A percentile compares a stretch with the other conserved stretches of the same genome.
phyloP scores from a whole-genome alignment of 2,797 vertebrate genomes.

The Cynodonichthys magdalenae region DNA sequence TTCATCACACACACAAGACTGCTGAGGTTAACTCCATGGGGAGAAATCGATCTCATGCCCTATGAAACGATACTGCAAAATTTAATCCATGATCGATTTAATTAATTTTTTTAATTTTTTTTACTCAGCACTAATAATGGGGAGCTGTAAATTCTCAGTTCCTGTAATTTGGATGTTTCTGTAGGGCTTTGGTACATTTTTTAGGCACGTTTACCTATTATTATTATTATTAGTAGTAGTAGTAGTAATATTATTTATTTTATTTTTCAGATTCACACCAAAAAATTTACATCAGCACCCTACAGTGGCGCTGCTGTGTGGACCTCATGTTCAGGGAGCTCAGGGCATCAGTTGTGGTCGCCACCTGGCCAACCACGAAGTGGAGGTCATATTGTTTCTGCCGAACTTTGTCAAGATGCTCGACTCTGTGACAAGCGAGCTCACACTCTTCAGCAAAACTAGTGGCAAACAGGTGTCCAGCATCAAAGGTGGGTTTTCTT shows the following conservation, averaged over 20 bases:
- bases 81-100: too few relatives aligned
- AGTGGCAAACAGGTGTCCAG: slow-evolving; percentile 93
- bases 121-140: too few relatives aligned
- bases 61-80: too few relatives aligned
- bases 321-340: slow-evolving; percentile 96
- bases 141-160: too few relatives aligned
- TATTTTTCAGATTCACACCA: slow-evolving; percentile 87
- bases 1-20: too few relatives aligned
- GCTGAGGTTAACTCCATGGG: too few relatives aligned
- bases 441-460: slow-evolving; percentile 92
- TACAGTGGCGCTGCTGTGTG: slow-evolving; percentile 92
- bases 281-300: slow-evolving; percentile 98
- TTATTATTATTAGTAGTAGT: too few relatives aligned
- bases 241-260: too few relatives aligned
- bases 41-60: too few relatives aligned
- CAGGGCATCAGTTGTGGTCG: slow-evolving; percentile 97
- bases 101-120: too few relatives aligned
- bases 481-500: slow-evolving; percentile 86
- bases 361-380: slow-evolving; percentile 96
- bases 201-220: not conserved
- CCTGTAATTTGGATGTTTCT: too few relatives aligned
- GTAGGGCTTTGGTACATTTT: too few relatives aligned
- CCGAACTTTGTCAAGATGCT: slow-evolving; percentile 99
- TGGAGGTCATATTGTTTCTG: slow-evolving; percentile 93
- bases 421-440: slow-evolving; percentile 92